Conservation (phyloP, 2,797 vertebrate genomes). For the Artibeus jamaicensis region DNA sequence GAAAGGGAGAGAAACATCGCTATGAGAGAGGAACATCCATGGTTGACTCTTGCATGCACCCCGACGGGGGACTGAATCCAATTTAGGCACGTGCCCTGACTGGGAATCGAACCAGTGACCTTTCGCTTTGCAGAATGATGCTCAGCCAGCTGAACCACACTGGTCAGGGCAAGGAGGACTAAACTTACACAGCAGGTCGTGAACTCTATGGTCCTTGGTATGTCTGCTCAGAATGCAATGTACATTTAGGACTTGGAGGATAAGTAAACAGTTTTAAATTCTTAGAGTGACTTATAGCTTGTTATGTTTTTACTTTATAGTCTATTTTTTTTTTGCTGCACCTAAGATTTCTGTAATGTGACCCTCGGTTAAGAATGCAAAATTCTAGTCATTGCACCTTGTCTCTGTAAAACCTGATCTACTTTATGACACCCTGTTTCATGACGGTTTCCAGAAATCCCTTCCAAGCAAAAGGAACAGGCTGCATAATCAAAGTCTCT, state of each 20-base stretch:
- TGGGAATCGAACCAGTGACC: neutral
- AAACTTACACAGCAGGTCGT: neutral
- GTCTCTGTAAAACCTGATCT: neutral
- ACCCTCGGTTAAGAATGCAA: slow-evolving; percentile 35
- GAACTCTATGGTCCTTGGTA: fast-evolving
- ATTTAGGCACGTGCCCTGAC: no score
- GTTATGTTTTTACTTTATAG: neutral
- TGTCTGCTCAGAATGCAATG: fast-evolving
- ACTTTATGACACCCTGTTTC: neutral
- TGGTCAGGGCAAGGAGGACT: neutral
- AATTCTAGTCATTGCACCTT: neutral
- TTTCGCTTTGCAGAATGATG: neutral
- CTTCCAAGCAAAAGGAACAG: neutral
- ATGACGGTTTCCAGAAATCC: neutral
- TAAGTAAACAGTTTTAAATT: neutral
- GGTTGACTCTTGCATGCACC: neutral
- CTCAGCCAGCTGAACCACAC: neutral
- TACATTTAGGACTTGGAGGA: neutral
- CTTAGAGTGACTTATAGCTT: neutral
- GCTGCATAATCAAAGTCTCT: neutral
- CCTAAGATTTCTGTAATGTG: neutral
- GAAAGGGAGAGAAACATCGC: neutral
- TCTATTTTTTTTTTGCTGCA: neutral
- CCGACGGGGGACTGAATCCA: no score
- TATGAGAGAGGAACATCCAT: no score